Conservation (phyloP, 2,113 vertebrate species). For the Tapirus terrestris region DNA sequence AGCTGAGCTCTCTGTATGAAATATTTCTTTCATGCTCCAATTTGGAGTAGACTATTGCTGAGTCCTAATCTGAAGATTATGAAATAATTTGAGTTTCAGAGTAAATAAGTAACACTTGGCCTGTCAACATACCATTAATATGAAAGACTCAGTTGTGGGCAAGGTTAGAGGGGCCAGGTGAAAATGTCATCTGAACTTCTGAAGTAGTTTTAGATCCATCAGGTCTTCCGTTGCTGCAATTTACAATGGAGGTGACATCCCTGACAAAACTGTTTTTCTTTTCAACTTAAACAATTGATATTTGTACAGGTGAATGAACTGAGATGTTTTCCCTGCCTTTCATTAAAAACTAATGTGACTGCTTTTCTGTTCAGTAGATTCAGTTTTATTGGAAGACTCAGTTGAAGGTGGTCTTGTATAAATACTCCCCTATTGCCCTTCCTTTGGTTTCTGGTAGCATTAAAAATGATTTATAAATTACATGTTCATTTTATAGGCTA, state of each 20-base stretch:
- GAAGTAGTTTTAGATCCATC: not conserved
- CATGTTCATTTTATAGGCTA: constrained; percentile 66
- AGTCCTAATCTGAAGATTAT: not conserved
- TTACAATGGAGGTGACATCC: not conserved
- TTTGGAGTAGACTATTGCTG: not conserved
- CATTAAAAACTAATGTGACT: constrained; percentile 52
- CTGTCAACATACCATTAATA: not conserved
- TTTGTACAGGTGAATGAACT: constrained; percentile 44
- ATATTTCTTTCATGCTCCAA: not conserved
- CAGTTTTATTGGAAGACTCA: constrained; percentile 71
- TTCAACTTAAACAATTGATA: not conserved
- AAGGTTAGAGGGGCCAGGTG: not conserved
- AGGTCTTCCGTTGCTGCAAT: not conserved
- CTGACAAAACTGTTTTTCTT: constrained; percentile 53
- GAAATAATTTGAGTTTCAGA: not conserved
- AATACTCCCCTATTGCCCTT: constrained; percentile 63
- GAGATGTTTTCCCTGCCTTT: constrained; percentile 60
- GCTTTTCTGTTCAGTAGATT: constrained; percentile 64
- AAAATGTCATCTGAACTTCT: not conserved
- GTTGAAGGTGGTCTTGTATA: constrained; percentile 64
- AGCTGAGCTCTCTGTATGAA: not conserved
- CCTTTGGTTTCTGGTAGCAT: constrained; percentile 71
- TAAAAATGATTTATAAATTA: constrained; percentile 78
- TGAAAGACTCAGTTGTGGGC: not conserved
- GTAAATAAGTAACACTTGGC: not conserved